Evolutionary conservation across 2,113 vertebrate genomes (phyloP).

Genomic region (Platanista minor): DNA sequence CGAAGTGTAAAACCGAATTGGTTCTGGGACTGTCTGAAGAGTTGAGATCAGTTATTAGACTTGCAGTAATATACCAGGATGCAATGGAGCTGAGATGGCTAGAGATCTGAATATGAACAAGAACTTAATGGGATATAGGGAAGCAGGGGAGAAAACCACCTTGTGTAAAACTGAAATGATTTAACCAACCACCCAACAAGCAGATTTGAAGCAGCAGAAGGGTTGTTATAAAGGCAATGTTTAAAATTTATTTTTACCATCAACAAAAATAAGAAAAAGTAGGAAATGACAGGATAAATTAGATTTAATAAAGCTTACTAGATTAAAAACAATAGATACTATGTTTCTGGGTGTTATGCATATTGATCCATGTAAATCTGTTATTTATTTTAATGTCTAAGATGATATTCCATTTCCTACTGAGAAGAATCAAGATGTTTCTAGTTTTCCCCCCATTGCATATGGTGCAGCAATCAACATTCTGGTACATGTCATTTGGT

Average conservation of each 20-base stretch:
- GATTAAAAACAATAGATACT: not conserved
- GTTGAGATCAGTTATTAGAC: not conserved
- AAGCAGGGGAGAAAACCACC: not conserved
- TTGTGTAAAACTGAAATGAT: not conserved
- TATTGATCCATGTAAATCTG: not conserved
- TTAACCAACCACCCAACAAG: not conserved
- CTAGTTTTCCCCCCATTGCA: not conserved
- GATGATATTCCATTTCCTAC: not conserved
- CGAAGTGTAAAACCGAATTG: not conserved
- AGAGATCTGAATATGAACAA: not conserved
- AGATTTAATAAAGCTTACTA: not conserved
- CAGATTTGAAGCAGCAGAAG: not conserved
- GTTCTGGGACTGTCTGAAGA: not conserved
- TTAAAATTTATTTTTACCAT: not conserved
- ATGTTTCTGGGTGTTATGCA: not conserved
- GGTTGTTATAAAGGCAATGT: not conserved
- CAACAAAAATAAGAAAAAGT: not conserved
- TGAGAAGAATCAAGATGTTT: not conserved
- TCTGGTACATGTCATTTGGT: not conserved
- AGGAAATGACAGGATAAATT: not conserved
- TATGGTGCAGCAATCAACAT: not conserved
- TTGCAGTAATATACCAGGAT: not conserved
- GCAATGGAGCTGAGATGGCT: not conserved
- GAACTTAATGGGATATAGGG: not conserved
- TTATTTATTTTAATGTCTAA: not conserved